Percentiles rank a stretch among this genome's conserved stretches.
These are phyloP conservation scores for Megathymus violae DNA, from an alignment of 1,140 invertebrate species.

Conservation along the genomic window DNA sequence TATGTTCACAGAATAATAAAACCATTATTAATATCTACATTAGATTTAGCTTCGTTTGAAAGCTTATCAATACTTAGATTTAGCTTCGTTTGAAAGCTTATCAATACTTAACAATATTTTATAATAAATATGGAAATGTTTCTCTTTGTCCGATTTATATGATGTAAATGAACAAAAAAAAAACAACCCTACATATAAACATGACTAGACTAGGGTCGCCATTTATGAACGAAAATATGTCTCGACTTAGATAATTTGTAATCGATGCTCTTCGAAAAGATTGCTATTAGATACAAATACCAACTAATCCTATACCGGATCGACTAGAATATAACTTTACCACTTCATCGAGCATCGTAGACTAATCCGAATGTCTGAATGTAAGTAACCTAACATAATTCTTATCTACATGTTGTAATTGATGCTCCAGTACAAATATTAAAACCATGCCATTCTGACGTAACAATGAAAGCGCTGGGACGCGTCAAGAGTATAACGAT, in stretches of 20 bases:
- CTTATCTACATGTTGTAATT: neutral
- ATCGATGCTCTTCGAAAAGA: neutral
- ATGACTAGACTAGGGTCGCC: neutral
- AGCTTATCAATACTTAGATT: too few species aligned
- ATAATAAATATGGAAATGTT: too few species aligned
- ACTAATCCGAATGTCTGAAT: neutral
- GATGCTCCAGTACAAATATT: neutral
- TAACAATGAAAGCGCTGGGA: too few species aligned
- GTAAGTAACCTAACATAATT: neutral
- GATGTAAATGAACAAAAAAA: too few species aligned
- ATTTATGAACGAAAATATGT: neutral
- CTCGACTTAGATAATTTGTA: too few species aligned
- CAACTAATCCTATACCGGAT: neutral
- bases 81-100: too few species aligned
- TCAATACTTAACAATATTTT: too few species aligned
- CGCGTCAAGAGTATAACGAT: too few species aligned
- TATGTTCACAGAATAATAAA: too few species aligned
- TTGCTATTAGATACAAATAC: neutral
- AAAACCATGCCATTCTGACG: neutral
- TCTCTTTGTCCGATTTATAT: too few species aligned
- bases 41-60: too few species aligned
- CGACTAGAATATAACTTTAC: neutral
- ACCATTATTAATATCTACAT: too few species aligned
- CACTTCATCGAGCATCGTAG: neutral
- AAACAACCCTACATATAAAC: constrained; percentile 11